Conservation (phyloP, 53 echinoderm and acorn worm genomes). For the Hippasteria phrygiana region DNA sequence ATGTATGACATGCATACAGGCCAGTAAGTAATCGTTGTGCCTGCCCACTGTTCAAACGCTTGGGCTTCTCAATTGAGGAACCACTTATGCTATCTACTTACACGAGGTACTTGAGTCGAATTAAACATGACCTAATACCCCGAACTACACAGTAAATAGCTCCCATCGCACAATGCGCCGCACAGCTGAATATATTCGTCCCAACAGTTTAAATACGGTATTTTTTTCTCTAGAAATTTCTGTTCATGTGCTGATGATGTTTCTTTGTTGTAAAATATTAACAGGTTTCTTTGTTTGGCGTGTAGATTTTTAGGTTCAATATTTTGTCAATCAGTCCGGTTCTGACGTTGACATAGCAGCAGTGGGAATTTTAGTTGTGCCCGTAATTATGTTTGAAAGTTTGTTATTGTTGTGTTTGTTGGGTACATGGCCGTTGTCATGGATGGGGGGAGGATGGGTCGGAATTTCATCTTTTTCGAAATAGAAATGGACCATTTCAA, state of each 20-base stretch:
- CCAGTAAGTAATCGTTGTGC: background rate
- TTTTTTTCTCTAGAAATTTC: background rate
- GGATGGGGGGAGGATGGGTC: too few relatives aligned
- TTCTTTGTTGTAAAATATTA: slow-evolving; percentile 36
- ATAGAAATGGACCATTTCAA: too few relatives aligned
- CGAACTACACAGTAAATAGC: slow-evolving; percentile 20
- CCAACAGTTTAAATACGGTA: background rate
- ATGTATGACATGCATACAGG: background rate
- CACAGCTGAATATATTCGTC: background rate
- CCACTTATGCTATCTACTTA: slow-evolving; percentile 60
- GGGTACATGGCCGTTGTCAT: too few relatives aligned
- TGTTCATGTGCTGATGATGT: slow-evolving; percentile 23
- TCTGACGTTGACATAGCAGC: background rate
- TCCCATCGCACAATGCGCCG: background rate
- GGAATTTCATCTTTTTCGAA: too few relatives aligned
- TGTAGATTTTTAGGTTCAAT: slow-evolving; percentile 46
- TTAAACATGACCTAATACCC: slow-evolving; percentile 64
- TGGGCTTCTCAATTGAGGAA: slow-evolving; percentile 19
- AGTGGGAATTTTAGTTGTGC: slow-evolving; percentile 10
- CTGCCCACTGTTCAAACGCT: background rate
- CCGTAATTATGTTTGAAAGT: too few relatives aligned
- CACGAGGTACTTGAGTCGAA: slow-evolving; percentile 42
- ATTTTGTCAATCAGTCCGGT: slow-evolving; percentile 19
- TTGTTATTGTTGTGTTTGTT: too few relatives aligned
- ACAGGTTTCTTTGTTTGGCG: slow-evolving; percentile 30